Evolutionary conservation across 2,113 vertebrate genomes (phyloP), one percentile per base, ranked within the genome.

Genomic region (Myocastor coypus): DNA sequence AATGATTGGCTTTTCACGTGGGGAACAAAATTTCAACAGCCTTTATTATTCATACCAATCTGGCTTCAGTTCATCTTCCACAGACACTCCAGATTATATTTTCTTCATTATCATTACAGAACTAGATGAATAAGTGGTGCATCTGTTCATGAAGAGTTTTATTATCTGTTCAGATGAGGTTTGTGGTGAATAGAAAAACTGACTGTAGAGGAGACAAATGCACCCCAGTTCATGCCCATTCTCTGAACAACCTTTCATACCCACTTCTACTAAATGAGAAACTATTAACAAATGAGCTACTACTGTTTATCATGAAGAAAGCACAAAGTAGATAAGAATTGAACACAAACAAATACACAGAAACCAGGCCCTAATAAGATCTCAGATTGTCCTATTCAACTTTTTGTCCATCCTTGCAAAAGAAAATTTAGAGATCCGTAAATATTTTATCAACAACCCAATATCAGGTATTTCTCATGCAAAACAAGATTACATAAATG

Each of bases 111-210:
- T 98, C 98, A 97, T 98, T 97, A 98, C 69, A 98, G 98, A 98
- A 98, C 97, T 98, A 97, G 98, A 99, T 98, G 98, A 99, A 98
- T 98, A 98, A 98, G 97, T 98, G 97, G 98, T 98, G 97, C 98
- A 99, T 99, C 98, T 99, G 98, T 96, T 99, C 97, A 57, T 98
- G 98, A 98, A 98, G 98, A 98, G 97, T 96, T 98, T 98, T 98
- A 98, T 99, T 98, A 98, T 98, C 98, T 98, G 95, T 97, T 97
- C 97, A 94, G 98, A 98, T 98, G 98, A 98, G 97, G 96, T 97
- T 98, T 97, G 68, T 94, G 96, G 98, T 98, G 98, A 99, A 98
- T 94, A 98, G 97, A 5, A 30, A 97, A 97, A 97, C 46, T 96
- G 97, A 97, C 98, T 96, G 96, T 2, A 61, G 92, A 98, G 95